Percentiles rank a stretch among this genome's conserved stretches.
Evolutionary conservation across 2,113 vertebrate species (phyloP).

Genomic region (Pelobates fuscus): DNA sequence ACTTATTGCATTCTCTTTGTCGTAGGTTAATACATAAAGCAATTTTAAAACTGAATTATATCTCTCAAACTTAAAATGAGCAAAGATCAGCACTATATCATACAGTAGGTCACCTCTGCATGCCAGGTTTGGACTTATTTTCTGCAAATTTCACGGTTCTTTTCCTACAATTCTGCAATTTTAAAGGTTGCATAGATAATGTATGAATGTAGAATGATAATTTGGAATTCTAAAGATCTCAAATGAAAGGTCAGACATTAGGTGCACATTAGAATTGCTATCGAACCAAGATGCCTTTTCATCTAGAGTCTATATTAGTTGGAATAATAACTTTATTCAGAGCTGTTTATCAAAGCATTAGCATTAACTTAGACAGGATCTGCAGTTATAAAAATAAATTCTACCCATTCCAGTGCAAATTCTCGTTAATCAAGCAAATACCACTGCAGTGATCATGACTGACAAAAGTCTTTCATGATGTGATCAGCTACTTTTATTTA

Average conservation of each 20-base stretch:
- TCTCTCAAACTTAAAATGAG: background rate
- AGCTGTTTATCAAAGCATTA: conserved; percentile 42
- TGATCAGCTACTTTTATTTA: too few species aligned
- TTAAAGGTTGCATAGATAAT: conserved; percentile 47
- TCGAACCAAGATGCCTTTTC: conserved; percentile 18
- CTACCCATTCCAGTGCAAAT: conserved; percentile 10
- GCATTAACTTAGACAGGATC: conserved; percentile 16
- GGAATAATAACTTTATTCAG: conserved; percentile 44
- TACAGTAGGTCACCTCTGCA: background rate
- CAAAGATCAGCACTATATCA: background rate
- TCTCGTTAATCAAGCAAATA: conserved; percentile 37
- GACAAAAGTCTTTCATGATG: conserved; percentile 31
- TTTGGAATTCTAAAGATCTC: conserved; percentile 45
- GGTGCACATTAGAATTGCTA: conserved; percentile 27
- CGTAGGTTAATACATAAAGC: too few species aligned
- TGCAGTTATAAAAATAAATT: conserved; percentile 28
- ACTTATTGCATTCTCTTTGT: too few species aligned
- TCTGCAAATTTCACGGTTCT: conserved; percentile 27
- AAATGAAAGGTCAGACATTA: conserved; percentile 35
- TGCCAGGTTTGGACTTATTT: conserved; percentile 4
- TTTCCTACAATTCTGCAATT: conserved; percentile 28
- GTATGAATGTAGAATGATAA: conserved; percentile 38
- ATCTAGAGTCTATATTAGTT: conserved; percentile 28
- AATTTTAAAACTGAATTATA: conserved; percentile 11
- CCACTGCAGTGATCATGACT: background rate